Evolutionary conservation across 1,140 invertebrate genomes (phyloP), one percentile per base, ranked within the genome.

Genomic region (Hetaerina americana): DNA sequence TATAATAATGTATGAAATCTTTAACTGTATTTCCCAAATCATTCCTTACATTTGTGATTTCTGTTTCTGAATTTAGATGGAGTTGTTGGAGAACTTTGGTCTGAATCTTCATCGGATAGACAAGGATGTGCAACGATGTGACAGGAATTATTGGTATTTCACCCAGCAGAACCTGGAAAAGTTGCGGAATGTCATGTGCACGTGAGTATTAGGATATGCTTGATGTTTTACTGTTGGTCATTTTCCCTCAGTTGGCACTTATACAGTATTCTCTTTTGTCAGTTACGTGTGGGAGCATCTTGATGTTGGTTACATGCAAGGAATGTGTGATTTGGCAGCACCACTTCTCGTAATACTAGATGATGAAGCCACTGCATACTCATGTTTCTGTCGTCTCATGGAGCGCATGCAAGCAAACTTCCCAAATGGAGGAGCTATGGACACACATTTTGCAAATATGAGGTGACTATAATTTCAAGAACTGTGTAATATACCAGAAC

Each of bases 281-380:
- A 92, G 92, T 6, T 95, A 94, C 82, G 94, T 97, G 26, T 97
- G 94, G 93, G 91, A 96, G 79, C 92, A 97, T 78, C 82, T 97
- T 74, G 92, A 96, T 66, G 87, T 92, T 69, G 95, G 95, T 6
- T 92, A 92, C 79, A 91, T 93, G 86, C 91, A 93, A 81, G 91
- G 95, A 80, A 97, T 97, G 95, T 98, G 95, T 82, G 96, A 97
- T 82, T 84, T 98, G 66, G 92, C 92, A 0, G 96, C 95, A 15
- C 95, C 96, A 0, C 83, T 98, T 5, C 85, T 98, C 5, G 95
- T 97, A 0, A 90, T 95, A 73, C 90, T 96, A 83, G 90, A 95
- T 79, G 94, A 97, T 79, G 95, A 97, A 81, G 90, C 93, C 0
- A 80, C 91, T n/a, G 91, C 94, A 0, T 96, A 97, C 79, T 92